Evolutionary conservation across 2,113 vertebrate species (phyloP), one percentile per base, ranked within the genome.

Genomic region (Potamarius usumacintae): DNA sequence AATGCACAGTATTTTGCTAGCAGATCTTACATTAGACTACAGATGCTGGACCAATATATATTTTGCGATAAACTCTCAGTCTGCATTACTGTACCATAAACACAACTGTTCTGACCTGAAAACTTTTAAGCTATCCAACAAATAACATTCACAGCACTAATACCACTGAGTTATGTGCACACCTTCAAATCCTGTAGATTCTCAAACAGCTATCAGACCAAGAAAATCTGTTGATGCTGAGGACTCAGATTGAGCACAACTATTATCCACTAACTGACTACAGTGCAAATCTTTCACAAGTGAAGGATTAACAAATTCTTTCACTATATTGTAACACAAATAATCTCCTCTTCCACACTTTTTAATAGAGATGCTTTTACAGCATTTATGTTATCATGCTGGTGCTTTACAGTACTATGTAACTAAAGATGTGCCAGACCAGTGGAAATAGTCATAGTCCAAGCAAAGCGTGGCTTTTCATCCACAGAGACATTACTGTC

Each of bases 351-450:
- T 27, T 69, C 65, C 10, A 52, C n/a, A 52, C 27, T 12, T 74
- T 74, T 76, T 34, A 63, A 82, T 69, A 18, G 57, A 80, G 25
- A 77, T 12, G 10, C 71, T 65, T 10, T 67, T 25, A 15, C 27
- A 58, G 15, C 83, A 72, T 65, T 85, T 62, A n/a, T 69, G 30
- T 27, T 30, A 48, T 18, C 57, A 14, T 27, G 62, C 72, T 20
- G 82, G 50, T 79, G 81, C 86, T 57, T 34, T 83, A 22, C 30
- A 77, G 69, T 83, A 65, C 86, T 87, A n/a, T 87, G 27, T 67
- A 42, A 71, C 25, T 60, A 58, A 84, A 88, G 22, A 55, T 60
- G 69, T 34, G 83, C 25, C 48, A 83, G 6, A 50, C 67, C 53
- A 83, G 48, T 76, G 42, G n/a, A 27, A 53, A 52, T 53, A n/a